These are phyloP conservation scores for Heliconius charithonia DNA, from an alignment of 2,888 invertebrate species.

Conservation along the genomic window DNA sequence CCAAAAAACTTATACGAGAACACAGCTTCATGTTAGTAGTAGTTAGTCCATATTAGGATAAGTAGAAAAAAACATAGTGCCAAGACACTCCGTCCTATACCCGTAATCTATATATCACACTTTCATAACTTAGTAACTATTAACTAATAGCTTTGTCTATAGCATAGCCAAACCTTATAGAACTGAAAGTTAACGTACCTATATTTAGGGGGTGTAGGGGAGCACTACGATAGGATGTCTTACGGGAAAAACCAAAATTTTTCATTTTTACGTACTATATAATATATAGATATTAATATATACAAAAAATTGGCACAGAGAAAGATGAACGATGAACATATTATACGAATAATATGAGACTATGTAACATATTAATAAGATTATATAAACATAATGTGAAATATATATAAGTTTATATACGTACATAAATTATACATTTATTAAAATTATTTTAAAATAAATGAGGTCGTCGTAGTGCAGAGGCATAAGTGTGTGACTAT, in stretches of 20 bases:
- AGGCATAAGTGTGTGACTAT: not conserved
- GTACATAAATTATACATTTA: not conserved
- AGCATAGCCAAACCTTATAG: too few relatives aligned
- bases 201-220: too few relatives aligned
- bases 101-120: not conserved
- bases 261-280: too few relatives aligned
- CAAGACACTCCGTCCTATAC: not conserved
- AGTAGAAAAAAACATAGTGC: not conserved
- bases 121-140: too few relatives aligned
- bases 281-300: too few relatives aligned
- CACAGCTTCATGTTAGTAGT: too few relatives aligned
- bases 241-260: too few relatives aligned
- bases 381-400: not conserved
- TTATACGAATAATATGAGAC: not conserved
- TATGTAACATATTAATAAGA: slow-evolving; percentile 5
- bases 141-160: too few relatives aligned
- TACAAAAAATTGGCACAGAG: not conserved
- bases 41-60: not conserved
- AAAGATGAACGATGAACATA: slow-evolving; percentile 1
- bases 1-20: too few relatives aligned
- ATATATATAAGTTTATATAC: not conserved
- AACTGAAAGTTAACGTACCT: too few relatives aligned
- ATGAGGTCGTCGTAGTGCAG: not conserved
- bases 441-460: not conserved
- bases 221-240: too few relatives aligned